Conservation (phyloP, 2,113 vertebrate species). For the Artemisiospiza belli region DNA sequence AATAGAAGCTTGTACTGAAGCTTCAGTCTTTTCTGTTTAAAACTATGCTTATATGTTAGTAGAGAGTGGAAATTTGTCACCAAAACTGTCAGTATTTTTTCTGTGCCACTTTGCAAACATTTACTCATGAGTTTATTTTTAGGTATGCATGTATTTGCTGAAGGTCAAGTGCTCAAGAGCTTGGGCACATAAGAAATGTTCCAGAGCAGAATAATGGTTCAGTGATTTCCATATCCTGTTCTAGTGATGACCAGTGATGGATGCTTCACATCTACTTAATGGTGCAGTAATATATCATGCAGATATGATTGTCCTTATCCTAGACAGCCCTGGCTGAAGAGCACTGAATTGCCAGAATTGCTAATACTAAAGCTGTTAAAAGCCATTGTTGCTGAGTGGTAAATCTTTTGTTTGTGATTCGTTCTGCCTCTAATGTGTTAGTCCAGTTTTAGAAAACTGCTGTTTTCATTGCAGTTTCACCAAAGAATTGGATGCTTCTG, state of each 20-base stretch:
- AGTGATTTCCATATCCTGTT: not conserved
- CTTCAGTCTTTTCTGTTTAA: not conserved
- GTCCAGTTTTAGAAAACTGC: not conserved
- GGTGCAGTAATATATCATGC: not conserved
- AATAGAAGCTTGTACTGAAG: not conserved
- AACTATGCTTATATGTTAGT: not conserved
- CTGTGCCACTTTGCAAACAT: not conserved
- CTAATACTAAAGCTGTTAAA: not conserved
- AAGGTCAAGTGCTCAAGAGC: not conserved
- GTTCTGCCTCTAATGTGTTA: not conserved
- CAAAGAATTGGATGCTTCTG: not conserved
- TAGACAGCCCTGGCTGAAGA: not conserved
- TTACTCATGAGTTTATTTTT: not conserved
- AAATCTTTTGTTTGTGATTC: not conserved
- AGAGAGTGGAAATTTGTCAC: not conserved
- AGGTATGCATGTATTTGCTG: not conserved
- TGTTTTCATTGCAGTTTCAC: not conserved
- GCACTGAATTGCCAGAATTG: not conserved
- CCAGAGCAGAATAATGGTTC: not conserved
- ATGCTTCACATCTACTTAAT: not conserved
- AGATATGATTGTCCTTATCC: conserved; percentile 21
- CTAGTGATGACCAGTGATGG: not conserved
- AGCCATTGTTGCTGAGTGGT: not conserved
- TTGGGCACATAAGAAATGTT: not conserved
- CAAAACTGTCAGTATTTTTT: not conserved